Conservation (phyloP, 2,113 vertebrate genomes). For the Vombatus ursinus region DNA sequence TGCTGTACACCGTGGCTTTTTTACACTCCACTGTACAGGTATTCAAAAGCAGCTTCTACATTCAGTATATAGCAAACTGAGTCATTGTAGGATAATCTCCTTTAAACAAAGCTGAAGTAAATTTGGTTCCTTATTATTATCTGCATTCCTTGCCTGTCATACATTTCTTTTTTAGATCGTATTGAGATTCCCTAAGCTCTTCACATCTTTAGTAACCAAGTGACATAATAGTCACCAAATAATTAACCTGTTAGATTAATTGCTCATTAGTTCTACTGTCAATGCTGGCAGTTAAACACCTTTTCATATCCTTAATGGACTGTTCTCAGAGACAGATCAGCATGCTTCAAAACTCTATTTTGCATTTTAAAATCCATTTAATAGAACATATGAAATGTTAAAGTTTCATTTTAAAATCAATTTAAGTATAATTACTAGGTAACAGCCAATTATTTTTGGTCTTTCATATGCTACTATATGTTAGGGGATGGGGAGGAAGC, state of each 20-base stretch:
- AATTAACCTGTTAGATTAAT: background rate
- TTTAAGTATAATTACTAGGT: background rate
- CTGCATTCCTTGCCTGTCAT: background rate
- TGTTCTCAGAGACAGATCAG: background rate
- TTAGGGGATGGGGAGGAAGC: background rate
- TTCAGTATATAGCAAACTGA: background rate
- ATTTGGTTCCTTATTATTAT: background rate
- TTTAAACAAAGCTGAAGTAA: background rate
- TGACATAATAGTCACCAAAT: slow-evolving; percentile 1
- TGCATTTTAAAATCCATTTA: background rate
- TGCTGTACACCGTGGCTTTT: slow-evolving; percentile 87
- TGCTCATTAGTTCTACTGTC: background rate
- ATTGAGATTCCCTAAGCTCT: background rate
- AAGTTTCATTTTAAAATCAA: background rate
- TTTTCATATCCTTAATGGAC: background rate
- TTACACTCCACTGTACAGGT: slow-evolving; percentile 88
- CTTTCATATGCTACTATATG: background rate
- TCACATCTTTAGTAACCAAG: slow-evolving; percentile 3
- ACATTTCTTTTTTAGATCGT: background rate
- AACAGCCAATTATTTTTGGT: slow-evolving; percentile 6
- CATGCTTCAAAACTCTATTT: background rate
- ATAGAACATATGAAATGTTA: background rate
- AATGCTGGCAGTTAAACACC: background rate
- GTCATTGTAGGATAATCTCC: background rate
- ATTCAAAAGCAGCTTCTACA: slow-evolving; percentile 19